phyloP scores from a whole-genome alignment of 2,113 vertebrate genomes.

The Poeciliopsis prolifica region DNA sequence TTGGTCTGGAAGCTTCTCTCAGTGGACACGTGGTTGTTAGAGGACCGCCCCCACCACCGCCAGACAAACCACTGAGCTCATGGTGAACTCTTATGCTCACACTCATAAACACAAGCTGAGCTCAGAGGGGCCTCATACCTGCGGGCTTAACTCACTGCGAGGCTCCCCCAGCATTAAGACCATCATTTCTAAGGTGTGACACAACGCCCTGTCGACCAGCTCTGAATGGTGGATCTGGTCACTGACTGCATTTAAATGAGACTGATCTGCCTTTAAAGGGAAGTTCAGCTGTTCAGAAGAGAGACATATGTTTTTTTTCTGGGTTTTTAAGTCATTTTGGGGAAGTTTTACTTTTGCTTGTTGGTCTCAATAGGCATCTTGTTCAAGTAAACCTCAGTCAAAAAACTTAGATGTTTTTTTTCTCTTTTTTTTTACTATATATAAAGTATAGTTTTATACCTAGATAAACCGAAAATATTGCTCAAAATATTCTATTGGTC shows the following conservation, averaged over 20 bases:
- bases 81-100: not conserved
- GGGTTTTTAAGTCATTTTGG: too few relatives aligned
- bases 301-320: too few relatives aligned
- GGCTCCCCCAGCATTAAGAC: slow-evolving; percentile 48
- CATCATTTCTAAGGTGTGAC: slow-evolving; percentile 64
- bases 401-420: not conserved
- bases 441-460: too few relatives aligned
- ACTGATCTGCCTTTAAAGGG: too few relatives aligned
- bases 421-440: too few relatives aligned
- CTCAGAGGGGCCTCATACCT: slow-evolving; percentile 38
- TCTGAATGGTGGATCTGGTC: slow-evolving; percentile 48
- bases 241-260: slow-evolving; percentile 39
- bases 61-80: slow-evolving; percentile 68
- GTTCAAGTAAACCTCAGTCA: not conserved
- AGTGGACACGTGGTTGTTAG: slow-evolving; percentile 54
- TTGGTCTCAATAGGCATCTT: not conserved
- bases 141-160: slow-evolving; percentile 38
- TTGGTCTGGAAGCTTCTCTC: slow-evolving; percentile 69
- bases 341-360: not conserved
- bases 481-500: too few relatives aligned
- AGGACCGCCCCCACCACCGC: slow-evolving; percentile 59
- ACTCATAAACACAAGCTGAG: slow-evolving; percentile 43
- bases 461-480: too few relatives aligned
- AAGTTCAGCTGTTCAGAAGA: too few relatives aligned
- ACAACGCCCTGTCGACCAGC: slow-evolving; percentile 43